Percentiles rank a stretch among this genome's conserved stretches.
phyloP scores from a whole-genome alignment of 2,113 vertebrate genomes.

The Xerus inauris region DNA sequence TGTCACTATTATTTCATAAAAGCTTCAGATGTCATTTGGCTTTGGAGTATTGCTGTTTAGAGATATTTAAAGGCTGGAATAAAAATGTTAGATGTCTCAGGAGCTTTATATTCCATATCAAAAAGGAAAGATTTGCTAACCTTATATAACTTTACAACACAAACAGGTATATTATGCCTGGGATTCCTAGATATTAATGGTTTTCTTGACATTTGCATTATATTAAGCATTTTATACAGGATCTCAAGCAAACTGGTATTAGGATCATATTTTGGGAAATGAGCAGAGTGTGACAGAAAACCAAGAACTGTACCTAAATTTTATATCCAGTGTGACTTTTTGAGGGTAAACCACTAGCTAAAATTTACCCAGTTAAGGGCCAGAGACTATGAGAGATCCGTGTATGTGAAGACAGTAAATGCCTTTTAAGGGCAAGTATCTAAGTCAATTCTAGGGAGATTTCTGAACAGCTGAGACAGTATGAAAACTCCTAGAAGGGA shows the following conservation, averaged over 20 bases:
- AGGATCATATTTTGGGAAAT: slow-evolving; percentile 25
- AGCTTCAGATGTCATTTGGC: neutral
- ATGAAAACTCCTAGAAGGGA: neutral
- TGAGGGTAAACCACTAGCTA: neutral
- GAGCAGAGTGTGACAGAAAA: slow-evolving; percentile 15
- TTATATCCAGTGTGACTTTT: neutral
- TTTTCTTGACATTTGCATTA: slow-evolving; percentile 2
- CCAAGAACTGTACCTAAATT: neutral
- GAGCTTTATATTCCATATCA: slow-evolving; percentile 1
- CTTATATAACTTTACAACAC: neutral
- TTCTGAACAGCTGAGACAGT: slow-evolving; percentile 6
- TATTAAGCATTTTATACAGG: neutral
- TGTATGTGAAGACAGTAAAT: neutral
- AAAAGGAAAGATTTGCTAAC: neutral
- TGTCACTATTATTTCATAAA: neutral
- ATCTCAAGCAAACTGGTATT: slow-evolving; percentile 35
- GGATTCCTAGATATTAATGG: neutral
- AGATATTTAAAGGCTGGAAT: neutral
- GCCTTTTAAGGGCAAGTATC: neutral
- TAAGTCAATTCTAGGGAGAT: neutral
- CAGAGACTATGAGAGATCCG: neutral
- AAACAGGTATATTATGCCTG: neutral
- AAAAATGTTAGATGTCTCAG: slow-evolving; percentile 12
- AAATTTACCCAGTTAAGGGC: neutral
- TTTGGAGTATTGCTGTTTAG: neutral